phyloP scores from a whole-genome alignment of 2,797 vertebrate species.

The Hydrophis major region DNA sequence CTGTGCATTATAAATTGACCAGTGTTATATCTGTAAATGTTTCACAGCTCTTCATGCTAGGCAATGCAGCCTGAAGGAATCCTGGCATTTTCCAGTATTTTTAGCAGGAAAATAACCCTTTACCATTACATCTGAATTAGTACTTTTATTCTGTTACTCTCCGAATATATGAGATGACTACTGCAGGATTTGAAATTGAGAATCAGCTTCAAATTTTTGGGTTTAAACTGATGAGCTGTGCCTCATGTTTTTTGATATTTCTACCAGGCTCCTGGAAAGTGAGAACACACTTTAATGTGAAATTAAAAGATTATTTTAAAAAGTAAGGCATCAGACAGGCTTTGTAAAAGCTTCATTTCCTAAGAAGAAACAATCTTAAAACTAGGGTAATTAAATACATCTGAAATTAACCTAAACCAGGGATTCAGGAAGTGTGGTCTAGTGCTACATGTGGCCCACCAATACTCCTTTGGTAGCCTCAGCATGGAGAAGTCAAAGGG shows the following conservation, averaged over 20 bases:
- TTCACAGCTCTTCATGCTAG: neutral
- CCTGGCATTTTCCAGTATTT: neutral
- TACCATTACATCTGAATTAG: neutral
- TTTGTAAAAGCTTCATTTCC: neutral
- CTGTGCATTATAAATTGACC: neutral
- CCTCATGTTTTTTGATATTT: neutral
- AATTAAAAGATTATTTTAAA: neutral
- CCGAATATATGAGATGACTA: neutral
- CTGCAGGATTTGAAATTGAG: neutral
- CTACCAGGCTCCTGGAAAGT: neutral
- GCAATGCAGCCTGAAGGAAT: neutral
- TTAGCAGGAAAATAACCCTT: neutral
- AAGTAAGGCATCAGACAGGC: neutral
- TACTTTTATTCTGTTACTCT: neutral
- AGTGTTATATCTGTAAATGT: neutral
- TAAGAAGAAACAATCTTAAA: neutral
- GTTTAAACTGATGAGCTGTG: neutral
- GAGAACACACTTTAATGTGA: neutral
- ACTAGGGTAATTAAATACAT: neutral
- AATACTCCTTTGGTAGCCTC: neutral
- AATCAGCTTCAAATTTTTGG: neutral
- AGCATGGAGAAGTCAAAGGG: neutral
- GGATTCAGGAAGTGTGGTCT: neutral
- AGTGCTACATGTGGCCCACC: neutral
- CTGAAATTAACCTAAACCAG: neutral